Evolutionary conservation across 2,113 vertebrate species (phyloP).

Genomic region (Hirundichthys speculiger): DNA sequence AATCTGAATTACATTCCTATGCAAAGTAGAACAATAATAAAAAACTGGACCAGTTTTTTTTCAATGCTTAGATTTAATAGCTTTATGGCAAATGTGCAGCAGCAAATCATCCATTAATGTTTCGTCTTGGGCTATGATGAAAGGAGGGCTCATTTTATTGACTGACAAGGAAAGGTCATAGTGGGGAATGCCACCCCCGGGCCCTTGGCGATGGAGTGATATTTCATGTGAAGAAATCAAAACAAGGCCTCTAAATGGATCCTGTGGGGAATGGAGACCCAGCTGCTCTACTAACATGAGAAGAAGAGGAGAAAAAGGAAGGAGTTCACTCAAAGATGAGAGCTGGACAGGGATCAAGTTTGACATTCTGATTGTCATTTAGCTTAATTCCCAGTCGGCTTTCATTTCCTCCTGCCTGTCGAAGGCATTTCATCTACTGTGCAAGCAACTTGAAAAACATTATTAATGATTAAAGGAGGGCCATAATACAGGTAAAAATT

Average conservation of each 20-base stretch:
- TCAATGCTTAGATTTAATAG: conserved; percentile 12
- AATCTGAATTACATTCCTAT: background rate
- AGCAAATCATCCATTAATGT: conserved; percentile 46
- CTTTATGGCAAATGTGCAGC: conserved; percentile 32
- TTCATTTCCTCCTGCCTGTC: conserved; percentile 15
- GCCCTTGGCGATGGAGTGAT: conserved; percentile 54
- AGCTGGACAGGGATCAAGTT: conserved; percentile 34
- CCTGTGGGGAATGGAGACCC: conserved; percentile 33
- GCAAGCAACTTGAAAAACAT: conserved; percentile 17
- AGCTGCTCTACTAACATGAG: conserved; percentile 44
- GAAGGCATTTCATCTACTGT: conserved; percentile 27
- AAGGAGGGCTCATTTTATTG: conserved; percentile 59
- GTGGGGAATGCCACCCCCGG: conserved; percentile 35
- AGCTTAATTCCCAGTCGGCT: conserved; percentile 40
- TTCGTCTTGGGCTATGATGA: conserved; percentile 31
- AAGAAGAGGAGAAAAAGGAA: conserved; percentile 8
- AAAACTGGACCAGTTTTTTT: conserved; percentile 1
- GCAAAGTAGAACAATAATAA: conserved; percentile 6
- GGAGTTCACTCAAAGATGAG: conserved; percentile 21
- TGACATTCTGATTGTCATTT: conserved; percentile 53
- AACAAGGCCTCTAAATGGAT: conserved; percentile 52
- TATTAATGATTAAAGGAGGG: conserved; percentile 14
- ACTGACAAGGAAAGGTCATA: conserved; percentile 65
- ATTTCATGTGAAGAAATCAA: conserved; percentile 65
- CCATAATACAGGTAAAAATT: conserved; percentile 8